Evolutionary conservation across 1,140 invertebrate species (phyloP).

Genomic region (Dinothrombium tinctorium): DNA sequence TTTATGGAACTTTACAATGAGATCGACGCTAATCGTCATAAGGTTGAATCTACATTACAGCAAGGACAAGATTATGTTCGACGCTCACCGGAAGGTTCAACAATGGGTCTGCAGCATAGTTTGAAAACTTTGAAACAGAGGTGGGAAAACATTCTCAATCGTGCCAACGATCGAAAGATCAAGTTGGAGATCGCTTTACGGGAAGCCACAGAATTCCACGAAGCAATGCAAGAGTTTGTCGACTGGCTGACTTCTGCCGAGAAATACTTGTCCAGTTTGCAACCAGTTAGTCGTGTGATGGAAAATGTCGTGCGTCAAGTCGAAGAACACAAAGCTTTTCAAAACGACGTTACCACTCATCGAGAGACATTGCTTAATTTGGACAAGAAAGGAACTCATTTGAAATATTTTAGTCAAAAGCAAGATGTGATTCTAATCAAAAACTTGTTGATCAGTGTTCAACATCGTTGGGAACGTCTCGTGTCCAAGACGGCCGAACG

Average conservation of each 20-base stretch:
- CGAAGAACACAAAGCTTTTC: slow-evolving; percentile 86
- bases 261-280: slow-evolving; percentile 59
- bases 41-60: slow-evolving; percentile 63
- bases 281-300: slow-evolving; percentile 78
- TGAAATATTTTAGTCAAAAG: slow-evolving; percentile 97
- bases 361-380: slow-evolving; percentile 80
- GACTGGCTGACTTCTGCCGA: slow-evolving; percentile 48
- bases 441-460: slow-evolving; percentile 84
- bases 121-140: slow-evolving; percentile 63
- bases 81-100: slow-evolving; percentile 42
- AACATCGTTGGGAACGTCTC: slow-evolving; percentile 91
- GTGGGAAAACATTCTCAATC: slow-evolving; percentile 66
- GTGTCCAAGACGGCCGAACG: slow-evolving; percentile 85
- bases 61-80: slow-evolving; percentile 74
- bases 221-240: background rate
- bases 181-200: slow-evolving; percentile 2
- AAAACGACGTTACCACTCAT: slow-evolving; percentile 82
- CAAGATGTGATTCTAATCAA: slow-evolving; percentile 98
- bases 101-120: slow-evolving; percentile 63
- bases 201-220: slow-evolving; percentile 1
- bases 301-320: slow-evolving; percentile 74
- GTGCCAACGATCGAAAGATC: slow-evolving; percentile 28
- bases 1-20: slow-evolving; percentile 92
- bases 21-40: slow-evolving; percentile 63
- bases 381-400: slow-evolving; percentile 88